These are phyloP conservation scores for Acheta domesticus DNA, from an alignment of 2,888 invertebrate genomes.

Conservation along the genomic window DNA sequence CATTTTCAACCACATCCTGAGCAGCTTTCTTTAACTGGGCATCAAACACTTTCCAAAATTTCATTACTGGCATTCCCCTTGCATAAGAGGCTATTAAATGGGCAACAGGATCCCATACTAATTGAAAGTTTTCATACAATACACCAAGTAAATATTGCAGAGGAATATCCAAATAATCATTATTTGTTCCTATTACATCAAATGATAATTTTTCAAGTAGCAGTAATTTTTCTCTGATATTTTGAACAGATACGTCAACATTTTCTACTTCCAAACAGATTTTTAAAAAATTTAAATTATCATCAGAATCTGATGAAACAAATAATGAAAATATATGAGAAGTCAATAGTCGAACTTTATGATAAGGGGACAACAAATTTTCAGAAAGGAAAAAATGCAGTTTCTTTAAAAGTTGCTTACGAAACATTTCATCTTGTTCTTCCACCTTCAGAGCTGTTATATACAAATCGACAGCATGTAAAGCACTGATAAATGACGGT, in stretches of 20 bases:
- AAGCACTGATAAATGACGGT: slow-evolving; percentile 51
- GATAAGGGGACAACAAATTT: slow-evolving; percentile 66
- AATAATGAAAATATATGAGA: slow-evolving; percentile 72
- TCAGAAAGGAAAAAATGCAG: slow-evolving; percentile 55
- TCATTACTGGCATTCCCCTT: slow-evolving; percentile 54
- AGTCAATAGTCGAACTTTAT: slow-evolving; percentile 65
- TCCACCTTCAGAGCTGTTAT: slow-evolving; percentile 50
- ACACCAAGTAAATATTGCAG: slow-evolving; percentile 77
- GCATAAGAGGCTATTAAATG: slow-evolving; percentile 75
- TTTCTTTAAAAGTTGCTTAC: slow-evolving; percentile 49
- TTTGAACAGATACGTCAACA: slow-evolving; percentile 67
- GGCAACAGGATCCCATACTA: slow-evolving; percentile 81
- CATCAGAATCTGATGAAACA: slow-evolving; percentile 42
- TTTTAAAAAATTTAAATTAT: slow-evolving; percentile 54
- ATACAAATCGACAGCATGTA: slow-evolving; percentile 57
- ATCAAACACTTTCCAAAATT: slow-evolving; percentile 71
- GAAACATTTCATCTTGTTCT: slow-evolving; percentile 47
- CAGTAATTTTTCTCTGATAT: slow-evolving; percentile 74
- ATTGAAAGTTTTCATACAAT: slow-evolving; percentile 80
- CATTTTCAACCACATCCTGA: background rate
- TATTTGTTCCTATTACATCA: slow-evolving; percentile 42
- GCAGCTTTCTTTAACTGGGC: slow-evolving; percentile 50
- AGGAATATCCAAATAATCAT: slow-evolving; percentile 51
- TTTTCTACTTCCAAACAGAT: slow-evolving; percentile 67
- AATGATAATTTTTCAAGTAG: slow-evolving; percentile 70